Evolutionary conservation across 2,888 invertebrate genomes (phyloP), one percentile per base, ranked within the genome.

Genomic region (Dasysyrphus tricinctus): DNA sequence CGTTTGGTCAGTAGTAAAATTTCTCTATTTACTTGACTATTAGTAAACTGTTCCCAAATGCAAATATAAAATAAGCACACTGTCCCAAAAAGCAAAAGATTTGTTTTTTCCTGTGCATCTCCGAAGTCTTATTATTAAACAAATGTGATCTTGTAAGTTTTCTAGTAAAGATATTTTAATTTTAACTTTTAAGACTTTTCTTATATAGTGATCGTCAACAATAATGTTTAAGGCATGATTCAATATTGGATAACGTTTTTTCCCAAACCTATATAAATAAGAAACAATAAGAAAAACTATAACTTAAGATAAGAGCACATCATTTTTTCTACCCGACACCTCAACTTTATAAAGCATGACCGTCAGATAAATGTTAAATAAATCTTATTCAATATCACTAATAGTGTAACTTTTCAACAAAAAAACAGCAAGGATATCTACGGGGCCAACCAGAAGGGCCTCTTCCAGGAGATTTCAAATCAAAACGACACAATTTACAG

Each of bases 401-500:
- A 80, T 70, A 74, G 80, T 80, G 73, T 80, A 42, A 80, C 69
- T 74, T 77, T 85, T 70, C 56, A 80, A 81, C 77, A 81, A 74
- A 78, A 73, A 74, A 79, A 67, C 59, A 94, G 94, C 93, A 94
- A 94, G 94, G 94, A 94, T 93, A 92, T 93, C 88, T 94, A 94
- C 91, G 93, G 94, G 89, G 93, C 93, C 90, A 94, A 94, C 73
- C 93, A 93, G 77, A 88, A 88, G 39, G 88, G 88, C 61, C 76
- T 88, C n/a, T 81, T 88, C 65, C 89, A 89, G 65, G 89, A 89
- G 63, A 75, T 88, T 49, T 67, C 86, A 34, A 90, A 89, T 88
- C 89, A 89, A 75, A 90, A 89, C 61, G 89, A 89, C 19, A 84
- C 88, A 24, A 79, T 89, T 42, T 91, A 90, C 88, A 88, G 91